Base-by-base conservation (phyloP, 35 echinoderm and acorn worm species). In the Heliocidaris erythrogramma region DNA sequence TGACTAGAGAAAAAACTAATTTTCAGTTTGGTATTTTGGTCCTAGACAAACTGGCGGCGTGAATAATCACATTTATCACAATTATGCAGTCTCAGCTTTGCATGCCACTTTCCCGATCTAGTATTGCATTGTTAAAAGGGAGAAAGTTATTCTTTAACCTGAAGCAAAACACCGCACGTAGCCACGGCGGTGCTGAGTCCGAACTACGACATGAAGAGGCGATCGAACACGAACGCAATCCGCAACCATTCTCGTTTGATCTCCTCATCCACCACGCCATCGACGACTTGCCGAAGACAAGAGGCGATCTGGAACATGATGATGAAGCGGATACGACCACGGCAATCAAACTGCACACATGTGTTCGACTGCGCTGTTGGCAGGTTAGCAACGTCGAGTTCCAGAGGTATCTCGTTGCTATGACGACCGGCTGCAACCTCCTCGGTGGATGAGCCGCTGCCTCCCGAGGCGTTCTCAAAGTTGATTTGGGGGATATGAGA, bases 191-290 rank as follows among this genome's bases (percentile, higher is more conserved):
- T 97, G 71, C 90, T 95, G 2, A 97, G 32, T 32, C 97, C 94
- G 47, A 97, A 97, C 30, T 93, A 30, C 88, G 88, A 95, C 95
- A 99, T 88, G 24, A 97, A 97, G 61, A 99, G 90, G 35, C 98
- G 94, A 86, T 99, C 98, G 48, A 97, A 49, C 32, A 99, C 93
- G 30, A 96, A 96, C 7, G 96, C 98, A 30, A 99, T 96, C 88
- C 95, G 32, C 30, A 97, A 90, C 98, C 98, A 99, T 85, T 99
- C 96, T 16, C 85, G 65, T 30, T 94, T 92, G 31, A 95, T n/a
- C 49, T 97, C 96, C n/a, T 96, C 94, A 42, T 97, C 95, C 29
- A 95, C 52, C 52, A 96, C 92, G 35, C 86, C 88, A 14, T 92
- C 93, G 31, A 96, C 93, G 88, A 97, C 60, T 49, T 86, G 47